A percentile compares a stretch with the other conserved stretches of the same genome.
Conservation (phyloP, 2,113 vertebrate species). For the Dicerorhinus sumatrensis region DNA sequence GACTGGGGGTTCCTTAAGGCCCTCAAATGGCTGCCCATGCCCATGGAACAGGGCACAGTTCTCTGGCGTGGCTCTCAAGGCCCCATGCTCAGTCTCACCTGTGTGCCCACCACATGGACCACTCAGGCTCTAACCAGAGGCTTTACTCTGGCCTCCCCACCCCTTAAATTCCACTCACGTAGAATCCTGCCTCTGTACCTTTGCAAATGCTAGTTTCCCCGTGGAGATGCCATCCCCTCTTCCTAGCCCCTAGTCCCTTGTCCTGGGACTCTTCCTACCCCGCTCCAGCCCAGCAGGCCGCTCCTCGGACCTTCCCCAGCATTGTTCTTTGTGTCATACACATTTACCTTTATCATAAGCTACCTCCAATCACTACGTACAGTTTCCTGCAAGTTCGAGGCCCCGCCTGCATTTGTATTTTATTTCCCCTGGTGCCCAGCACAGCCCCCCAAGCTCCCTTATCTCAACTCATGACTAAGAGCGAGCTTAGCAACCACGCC, state of each 20-base stretch:
- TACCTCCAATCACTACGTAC: not conserved
- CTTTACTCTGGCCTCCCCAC: not conserved
- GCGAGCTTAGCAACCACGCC: not conserved
- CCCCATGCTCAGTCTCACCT: not conserved
- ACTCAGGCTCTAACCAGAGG: not conserved
- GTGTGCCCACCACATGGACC: not conserved
- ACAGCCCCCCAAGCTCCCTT: not conserved
- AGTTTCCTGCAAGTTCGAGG: not conserved
- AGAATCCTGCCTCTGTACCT: not conserved
- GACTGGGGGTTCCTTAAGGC: not conserved
- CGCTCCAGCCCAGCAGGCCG: not conserved
- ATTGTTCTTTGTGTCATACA: not conserved
- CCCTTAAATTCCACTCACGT: not conserved
- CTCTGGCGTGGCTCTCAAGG: not conserved
- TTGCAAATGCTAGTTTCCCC: not conserved
- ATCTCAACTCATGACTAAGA: not conserved
- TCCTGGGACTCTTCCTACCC: not conserved
- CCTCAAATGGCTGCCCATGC: not conserved
- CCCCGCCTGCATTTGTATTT: not conserved
- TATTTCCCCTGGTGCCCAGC: not conserved
- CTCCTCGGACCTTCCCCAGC: not conserved
- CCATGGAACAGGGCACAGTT: not conserved
- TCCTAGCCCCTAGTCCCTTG: not conserved
- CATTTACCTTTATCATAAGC: not conserved
- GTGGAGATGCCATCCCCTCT: not conserved